phyloP scores from a whole-genome alignment of 2,888 invertebrate genomes.

The Caenorhabditis uteleia region DNA sequence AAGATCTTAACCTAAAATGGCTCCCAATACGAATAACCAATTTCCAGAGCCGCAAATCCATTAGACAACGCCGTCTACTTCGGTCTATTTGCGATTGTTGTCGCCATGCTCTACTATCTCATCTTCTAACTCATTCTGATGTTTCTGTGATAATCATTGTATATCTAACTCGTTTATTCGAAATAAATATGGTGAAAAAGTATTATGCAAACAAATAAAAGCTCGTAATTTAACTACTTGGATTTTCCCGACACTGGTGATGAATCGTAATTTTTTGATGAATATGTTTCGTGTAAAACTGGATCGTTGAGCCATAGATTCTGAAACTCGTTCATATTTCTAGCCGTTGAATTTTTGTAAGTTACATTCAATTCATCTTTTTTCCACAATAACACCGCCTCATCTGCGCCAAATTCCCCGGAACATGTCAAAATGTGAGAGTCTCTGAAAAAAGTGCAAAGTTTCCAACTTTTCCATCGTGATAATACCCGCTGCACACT shows the following conservation, averaged over 20 bases:
- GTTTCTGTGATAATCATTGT: not conserved
- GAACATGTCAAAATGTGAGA: constrained; percentile 72
- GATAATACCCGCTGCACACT: constrained; percentile 62
- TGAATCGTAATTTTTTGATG: constrained; percentile 3
- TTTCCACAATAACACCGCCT: constrained; percentile 73
- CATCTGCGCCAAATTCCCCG: constrained; percentile 73
- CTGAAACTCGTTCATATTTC: constrained; percentile 33
- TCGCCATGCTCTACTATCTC: constrained; percentile 63
- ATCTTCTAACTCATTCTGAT: constrained; percentile 7
- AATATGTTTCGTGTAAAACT: constrained; percentile 10
- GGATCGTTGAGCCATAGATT: constrained; percentile 69
- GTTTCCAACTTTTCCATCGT: not conserved
- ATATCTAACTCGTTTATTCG: constrained; percentile 4
- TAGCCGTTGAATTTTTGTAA: constrained; percentile 3
- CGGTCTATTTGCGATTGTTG: constrained; percentile 56
- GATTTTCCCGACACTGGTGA: constrained; percentile 10
- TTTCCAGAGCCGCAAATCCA: constrained; percentile 17
- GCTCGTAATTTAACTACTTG: not conserved
- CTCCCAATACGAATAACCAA: not conserved
- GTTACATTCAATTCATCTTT: constrained; percentile 70
- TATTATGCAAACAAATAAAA: no score
- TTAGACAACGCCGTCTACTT: constrained; percentile 33
- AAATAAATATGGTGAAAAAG: constrained; percentile 18
- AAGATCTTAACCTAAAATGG: not conserved
- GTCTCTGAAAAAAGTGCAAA: constrained; percentile 23